Evolutionary conservation across 2,797 vertebrate species (phyloP), one percentile per base, ranked within the genome.

Genomic region (Petrocephalus schoutedeni): DNA sequence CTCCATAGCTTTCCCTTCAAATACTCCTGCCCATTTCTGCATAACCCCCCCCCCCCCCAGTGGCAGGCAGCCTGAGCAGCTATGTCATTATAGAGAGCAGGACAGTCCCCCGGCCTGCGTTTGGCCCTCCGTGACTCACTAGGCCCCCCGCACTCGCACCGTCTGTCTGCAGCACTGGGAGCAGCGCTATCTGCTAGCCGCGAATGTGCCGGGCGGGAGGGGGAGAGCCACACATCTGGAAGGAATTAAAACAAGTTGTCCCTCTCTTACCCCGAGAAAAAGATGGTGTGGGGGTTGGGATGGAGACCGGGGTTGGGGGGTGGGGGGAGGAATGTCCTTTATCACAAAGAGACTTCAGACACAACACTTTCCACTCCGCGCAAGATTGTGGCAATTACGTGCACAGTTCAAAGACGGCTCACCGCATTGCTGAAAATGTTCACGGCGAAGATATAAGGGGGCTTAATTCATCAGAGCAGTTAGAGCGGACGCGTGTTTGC

Each of bases 211-310:
- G 19, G 19, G 28, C 21, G 21, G 86, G 87, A 36, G 61, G 41
- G 49, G 41, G 58, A 45, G 88, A 58, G 64, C 88, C 58, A 21
- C 45, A 89, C 90, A 92, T 92, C 87, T 92, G 91, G 90, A 90
- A 90, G 86, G 51, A 61, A 90, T 92, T 89, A 67, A 89, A 88
- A 83, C 19, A 41, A 32, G 80, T 36, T 87, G 71, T 80, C 90
- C 49, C 88, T 89, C 88, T 89, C 84, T 59, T 61, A 19, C 86
- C 85, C 86, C 23, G 49, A 85, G 28, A 58, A n/a, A 59, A 2
- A 36, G 23, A 32, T 16, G 71, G 16, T 45, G 71, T 77, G 71
- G 71, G 77, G 41, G 41, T 83, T 83, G 41, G 49, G 49, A 80
- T 16, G 1, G 82, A 54, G 21, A 54, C 4, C 10, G 41, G 85